phyloP scores from a whole-genome alignment of 2,113 vertebrate species.

The Onychostruthus taczanowskii region DNA sequence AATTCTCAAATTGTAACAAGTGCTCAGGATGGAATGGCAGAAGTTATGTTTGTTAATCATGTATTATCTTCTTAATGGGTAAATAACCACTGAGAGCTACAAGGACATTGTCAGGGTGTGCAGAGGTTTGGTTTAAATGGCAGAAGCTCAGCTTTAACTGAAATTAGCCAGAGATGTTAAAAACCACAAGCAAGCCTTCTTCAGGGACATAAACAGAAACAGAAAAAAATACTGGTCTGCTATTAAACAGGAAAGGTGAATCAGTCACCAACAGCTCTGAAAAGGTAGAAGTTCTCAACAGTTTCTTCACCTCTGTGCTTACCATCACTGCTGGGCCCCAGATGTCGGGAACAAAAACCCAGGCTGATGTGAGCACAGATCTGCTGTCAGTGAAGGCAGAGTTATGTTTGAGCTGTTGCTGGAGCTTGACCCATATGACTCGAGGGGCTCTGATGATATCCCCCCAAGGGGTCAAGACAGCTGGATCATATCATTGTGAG shows the following conservation, averaged over 20 bases:
- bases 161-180: background rate
- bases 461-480: background rate
- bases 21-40: background rate
- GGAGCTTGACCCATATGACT: background rate
- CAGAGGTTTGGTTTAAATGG: background rate
- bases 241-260: background rate
- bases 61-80: background rate
- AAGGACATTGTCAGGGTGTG: background rate
- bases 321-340: background rate
- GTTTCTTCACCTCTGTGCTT: background rate
- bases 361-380: background rate
- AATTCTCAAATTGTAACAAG: background rate
- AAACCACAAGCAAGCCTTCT: background rate
- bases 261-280: background rate
- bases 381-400: background rate
- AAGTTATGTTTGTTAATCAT: background rate
- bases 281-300: background rate
- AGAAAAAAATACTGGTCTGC: background rate
- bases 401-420: background rate
- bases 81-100: background rate
- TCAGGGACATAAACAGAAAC: background rate
- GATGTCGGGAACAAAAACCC: background rate
- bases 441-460: accelerated
- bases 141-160: background rate
- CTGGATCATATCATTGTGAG: background rate